Percentiles rank a stretch among this genome's conserved stretches.
Conservation (phyloP, 2,888 invertebrate species). For the Nematopogon swammerdamellus region DNA sequence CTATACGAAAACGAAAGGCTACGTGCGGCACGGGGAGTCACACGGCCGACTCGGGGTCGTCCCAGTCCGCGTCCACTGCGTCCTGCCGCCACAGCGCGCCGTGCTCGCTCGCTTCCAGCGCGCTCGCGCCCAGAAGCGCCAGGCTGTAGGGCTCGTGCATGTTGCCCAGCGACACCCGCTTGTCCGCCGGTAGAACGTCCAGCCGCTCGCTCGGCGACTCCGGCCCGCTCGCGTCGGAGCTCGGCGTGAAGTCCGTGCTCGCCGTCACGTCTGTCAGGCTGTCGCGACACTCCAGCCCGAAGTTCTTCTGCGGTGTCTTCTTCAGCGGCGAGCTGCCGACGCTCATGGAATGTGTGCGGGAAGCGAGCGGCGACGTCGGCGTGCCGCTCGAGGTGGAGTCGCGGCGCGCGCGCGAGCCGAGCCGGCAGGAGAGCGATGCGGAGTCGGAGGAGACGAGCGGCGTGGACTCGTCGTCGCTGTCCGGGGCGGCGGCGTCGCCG, state of each 20-base stretch:
- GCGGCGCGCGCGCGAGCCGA: conserved; percentile 8
- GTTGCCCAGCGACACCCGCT: conserved; percentile 29
- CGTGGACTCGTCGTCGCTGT: conserved; percentile 66
- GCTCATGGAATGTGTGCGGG: conserved; percentile 3
- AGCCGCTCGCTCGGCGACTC: conserved; percentile 31
- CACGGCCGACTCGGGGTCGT: conserved; percentile 46
- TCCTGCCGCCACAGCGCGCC: conserved; percentile 49
- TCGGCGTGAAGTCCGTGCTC: conserved; percentile 35
- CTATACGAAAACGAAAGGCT: not conserved
- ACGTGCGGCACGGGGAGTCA: conserved; percentile 19
- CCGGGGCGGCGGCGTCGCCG: conserved; percentile 22
- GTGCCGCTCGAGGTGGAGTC: conserved; percentile 6
- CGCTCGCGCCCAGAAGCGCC: conserved; percentile 35
- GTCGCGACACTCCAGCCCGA: conserved; percentile 21
- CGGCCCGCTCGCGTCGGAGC: conserved; percentile 37
- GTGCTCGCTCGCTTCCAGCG: conserved; percentile 22
- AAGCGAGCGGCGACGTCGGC: conserved; percentile 7
- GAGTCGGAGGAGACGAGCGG: conserved; percentile 57
- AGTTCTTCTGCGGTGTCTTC: conserved; percentile 9
- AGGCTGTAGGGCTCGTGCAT: conserved; percentile 46
- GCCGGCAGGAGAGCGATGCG: conserved; percentile 5
- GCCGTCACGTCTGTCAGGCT: conserved; percentile 19
- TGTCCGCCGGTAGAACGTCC: conserved; percentile 29
- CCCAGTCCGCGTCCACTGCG: conserved; percentile 48
- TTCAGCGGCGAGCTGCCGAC: conserved; percentile 3